Base-by-base conservation (phyloP, 1,140 invertebrate genomes). In the Lordiphosa collinella region DNA sequence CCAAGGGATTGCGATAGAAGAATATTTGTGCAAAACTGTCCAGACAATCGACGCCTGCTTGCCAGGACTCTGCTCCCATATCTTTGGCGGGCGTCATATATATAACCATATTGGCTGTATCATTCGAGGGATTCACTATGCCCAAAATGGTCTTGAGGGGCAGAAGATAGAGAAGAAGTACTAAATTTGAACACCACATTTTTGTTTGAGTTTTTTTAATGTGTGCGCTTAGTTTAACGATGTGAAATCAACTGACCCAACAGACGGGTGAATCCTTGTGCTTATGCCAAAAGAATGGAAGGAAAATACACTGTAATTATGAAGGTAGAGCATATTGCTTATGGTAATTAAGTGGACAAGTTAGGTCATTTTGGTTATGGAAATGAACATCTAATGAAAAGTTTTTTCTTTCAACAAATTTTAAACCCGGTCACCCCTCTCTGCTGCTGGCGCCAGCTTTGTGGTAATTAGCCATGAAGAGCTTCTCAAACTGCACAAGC, bases 11-110 rank as follows among this genome's bases (percentile, higher is more conserved):
- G 22, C 69, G 47, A 4, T 57, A 64, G 48, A 89, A 87, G 52
- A 84, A 70, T 18, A 86, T 72, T 14, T 69, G 73, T 0, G 68
- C 53, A 8, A 89, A 84, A 4, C 43, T 59, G n/a, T 87, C 72
- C 25, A 89, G 54, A 41, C 88, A 89, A 2, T 87, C 62, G 6
- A 84, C 63, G 6, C 87, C 88, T 1, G 70, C 73, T 9, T 56
- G 41, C 78, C 74, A 85, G 0, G 71, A 59, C 4, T 70, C 44
- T 0, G 74, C 62, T 1, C 74, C 85, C 10, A 84, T 18, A 5
- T 76, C 74, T 43, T 66, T 70, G 5, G 47, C 58, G 2, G 69
- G 64, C 32, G 72, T 52, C 65, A 88, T 68, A 44, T 84, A 85
- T 22, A 88, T 80, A 16, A 86, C 78, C 48, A 65, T 71, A 43